These are phyloP conservation scores for Microctonus hyperodae DNA, from an alignment of 2,888 invertebrate genomes.

Conservation along the genomic window DNA sequence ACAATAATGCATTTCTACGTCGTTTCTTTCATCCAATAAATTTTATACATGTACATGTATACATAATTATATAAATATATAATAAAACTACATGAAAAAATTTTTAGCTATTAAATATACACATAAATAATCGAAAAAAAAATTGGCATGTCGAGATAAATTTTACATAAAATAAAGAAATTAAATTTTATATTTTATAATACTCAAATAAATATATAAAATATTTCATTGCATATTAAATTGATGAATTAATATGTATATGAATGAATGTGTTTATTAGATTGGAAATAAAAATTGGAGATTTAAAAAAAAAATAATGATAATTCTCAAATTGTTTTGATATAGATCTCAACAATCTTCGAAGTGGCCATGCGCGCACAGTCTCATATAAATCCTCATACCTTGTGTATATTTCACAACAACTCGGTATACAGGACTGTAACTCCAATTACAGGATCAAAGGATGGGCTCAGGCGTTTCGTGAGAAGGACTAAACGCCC, in stretches of 20 bases:
- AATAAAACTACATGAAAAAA: constrained; percentile 9
- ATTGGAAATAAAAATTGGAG: background rate
- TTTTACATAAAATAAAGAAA: too few species aligned
- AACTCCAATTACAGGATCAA: constrained; percentile 55
- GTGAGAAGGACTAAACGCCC: constrained; percentile 34
- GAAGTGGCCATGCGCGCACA: constrained; percentile 14
- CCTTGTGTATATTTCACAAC: too few species aligned
- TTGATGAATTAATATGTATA: too few species aligned
- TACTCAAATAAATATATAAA: background rate
- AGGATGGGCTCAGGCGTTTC: constrained; percentile 44
- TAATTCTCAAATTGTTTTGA: background rate
- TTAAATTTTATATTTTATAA: background rate
- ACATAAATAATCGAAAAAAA: background rate
- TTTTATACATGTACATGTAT: background rate
- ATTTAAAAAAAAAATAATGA: background rate
- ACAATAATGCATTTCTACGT: background rate
- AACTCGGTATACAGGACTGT: constrained; percentile 13
- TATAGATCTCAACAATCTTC: constrained; percentile 32
- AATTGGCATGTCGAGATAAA: background rate
- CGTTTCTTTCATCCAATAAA: background rate
- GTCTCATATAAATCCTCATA: constrained; percentile 31
- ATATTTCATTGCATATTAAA: background rate
- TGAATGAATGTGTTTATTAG: too few species aligned
- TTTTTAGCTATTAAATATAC: background rate
- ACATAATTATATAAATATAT: constrained; percentile 13